phyloP scores from a whole-genome alignment of 37 sponge, comb jelly and placozoan species.

The Haliclona indistincta region DNA sequence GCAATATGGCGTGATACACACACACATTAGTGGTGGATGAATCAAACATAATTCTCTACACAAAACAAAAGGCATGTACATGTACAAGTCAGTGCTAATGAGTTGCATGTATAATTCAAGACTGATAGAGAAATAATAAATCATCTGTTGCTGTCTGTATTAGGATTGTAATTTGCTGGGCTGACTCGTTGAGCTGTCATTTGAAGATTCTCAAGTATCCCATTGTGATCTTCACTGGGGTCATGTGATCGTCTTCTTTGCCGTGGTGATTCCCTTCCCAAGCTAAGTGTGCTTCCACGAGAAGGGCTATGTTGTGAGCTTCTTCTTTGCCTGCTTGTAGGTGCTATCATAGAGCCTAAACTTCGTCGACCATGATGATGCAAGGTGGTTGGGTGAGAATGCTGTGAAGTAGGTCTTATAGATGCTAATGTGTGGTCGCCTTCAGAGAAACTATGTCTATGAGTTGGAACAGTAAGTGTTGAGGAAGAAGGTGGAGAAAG shows the following conservation, averaged over 20 bases:
- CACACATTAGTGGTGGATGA: too few relatives aligned
- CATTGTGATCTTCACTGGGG: not conserved
- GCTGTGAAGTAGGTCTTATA: not conserved
- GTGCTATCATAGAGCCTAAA: not conserved
- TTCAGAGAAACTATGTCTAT: conserved; percentile 8
- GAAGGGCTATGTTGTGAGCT: not conserved
- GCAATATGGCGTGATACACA: too few relatives aligned
- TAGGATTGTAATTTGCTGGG: too few relatives aligned
- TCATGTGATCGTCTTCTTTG: not conserved
- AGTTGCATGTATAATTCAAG: too few relatives aligned
- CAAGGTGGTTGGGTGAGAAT: not conserved
- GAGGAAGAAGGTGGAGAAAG: too few relatives aligned
- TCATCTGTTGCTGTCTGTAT: too few relatives aligned
- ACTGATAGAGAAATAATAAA: too few relatives aligned
- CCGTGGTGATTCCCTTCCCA: not conserved
- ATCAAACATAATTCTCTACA: too few relatives aligned
- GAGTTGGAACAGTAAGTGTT: not conserved
- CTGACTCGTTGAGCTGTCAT: not conserved
- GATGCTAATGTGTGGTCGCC: too few relatives aligned
- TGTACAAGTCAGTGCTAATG: too few relatives aligned
- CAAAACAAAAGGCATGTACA: too few relatives aligned
- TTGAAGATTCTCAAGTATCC: not conserved
- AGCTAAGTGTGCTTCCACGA: not conserved
- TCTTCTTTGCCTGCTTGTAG: not conserved
- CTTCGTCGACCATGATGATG: not conserved